Evolutionary conservation across 1,140 invertebrate species (phyloP).

Genomic region (Maconellicoccus hirsutus): DNA sequence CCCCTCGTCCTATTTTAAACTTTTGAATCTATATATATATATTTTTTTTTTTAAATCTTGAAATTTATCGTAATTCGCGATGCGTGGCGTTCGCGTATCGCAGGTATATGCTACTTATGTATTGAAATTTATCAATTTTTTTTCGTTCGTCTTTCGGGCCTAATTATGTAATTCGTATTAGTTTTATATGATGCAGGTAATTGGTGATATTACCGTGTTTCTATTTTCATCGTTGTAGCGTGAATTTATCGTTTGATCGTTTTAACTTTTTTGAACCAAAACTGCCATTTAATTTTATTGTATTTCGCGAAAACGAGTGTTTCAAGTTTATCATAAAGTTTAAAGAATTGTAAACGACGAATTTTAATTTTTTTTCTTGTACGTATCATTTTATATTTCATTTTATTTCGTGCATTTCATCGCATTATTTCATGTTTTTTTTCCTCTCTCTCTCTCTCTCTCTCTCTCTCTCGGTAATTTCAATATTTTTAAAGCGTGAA

Average conservation of each 20-base stretch:
- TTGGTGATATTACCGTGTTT: not conserved
- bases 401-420: not conserved
- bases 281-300: not conserved
- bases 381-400: not conserved
- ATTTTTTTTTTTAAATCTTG: too few relatives aligned
- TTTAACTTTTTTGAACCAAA: not conserved
- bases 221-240: not conserved
- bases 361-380: not conserved
- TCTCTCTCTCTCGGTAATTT: not conserved
- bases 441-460: not conserved
- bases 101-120: not conserved
- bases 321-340: too few relatives aligned
- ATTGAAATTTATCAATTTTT: too few relatives aligned
- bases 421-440: not conserved
- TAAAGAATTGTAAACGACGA: not conserved
- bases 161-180: not conserved
- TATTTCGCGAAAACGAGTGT: too few relatives aligned
- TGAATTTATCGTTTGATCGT: not conserved
- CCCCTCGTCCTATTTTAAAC: too few relatives aligned
- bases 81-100: not conserved
- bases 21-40: too few relatives aligned
- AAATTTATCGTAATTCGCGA: not conserved
- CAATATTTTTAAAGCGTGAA: too few relatives aligned
- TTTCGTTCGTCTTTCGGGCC: not conserved
- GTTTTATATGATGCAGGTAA: not conserved